Base-by-base conservation (phyloP, 2,113 vertebrate species). In the Megaleporinus macrocephalus region DNA sequence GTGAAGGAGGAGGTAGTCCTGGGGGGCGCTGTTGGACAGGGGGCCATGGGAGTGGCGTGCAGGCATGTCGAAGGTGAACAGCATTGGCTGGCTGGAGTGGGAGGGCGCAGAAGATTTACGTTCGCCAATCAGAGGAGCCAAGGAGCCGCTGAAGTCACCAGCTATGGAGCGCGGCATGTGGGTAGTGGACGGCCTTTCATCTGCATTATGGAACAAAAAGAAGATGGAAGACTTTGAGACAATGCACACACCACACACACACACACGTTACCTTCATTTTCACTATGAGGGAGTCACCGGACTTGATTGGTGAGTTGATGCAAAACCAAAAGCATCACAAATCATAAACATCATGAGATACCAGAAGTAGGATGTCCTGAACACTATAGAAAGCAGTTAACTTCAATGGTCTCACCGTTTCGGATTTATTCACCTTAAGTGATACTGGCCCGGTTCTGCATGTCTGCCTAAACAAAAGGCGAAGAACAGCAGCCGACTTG, bases 1-100 rank as follows among this genome's bases (percentile, higher is more conserved):
- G 89, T 99, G 98, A 57, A 99, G 93, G 76, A 98, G 96, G 91
- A 99, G 96, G 91, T 99, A 99, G 90, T 99, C 98, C 92, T 99
- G 98, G 20, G 98, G 97, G 0, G 96, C 97, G 1, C 97, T 99
- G 93, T 97, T 96, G 6, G 98, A 97, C 89, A 99, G 89, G 44
- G 95, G 86, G 72, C 94, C 91, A 84, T 96, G 96, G 80, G 92
- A 83, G 55, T 94, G 91, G 85, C 92, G 91, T 0, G 95, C 78
- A 0, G 96, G 95, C 0, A 96, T 93, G 70, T 99, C 98, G 0
- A 99, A 99, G 1, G 97, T 98, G 94, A 99, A 99, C 73, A 99
- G 90, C 53, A 96, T 95, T 4, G 98, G 97, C 86, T 99, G 97
- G 92, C 97, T 98, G 89, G 97, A 97, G 92, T 98, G 97, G 29